Evolutionary conservation across 2,113 vertebrate species (phyloP), one percentile per base, ranked within the genome.

Genomic region (Prochilodus magdalenae): DNA sequence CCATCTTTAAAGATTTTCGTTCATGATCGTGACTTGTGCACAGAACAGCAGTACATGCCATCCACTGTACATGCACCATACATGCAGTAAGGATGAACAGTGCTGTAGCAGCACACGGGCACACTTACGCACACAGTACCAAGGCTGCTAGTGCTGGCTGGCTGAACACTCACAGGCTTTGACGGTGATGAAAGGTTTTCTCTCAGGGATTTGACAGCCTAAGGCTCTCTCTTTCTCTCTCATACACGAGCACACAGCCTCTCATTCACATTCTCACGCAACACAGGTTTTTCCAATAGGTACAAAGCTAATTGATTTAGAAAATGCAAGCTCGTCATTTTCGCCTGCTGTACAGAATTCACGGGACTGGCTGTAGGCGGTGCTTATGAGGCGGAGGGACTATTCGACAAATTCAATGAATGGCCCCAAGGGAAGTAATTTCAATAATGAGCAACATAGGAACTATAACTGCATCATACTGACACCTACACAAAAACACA

Each of bases 161-260:
- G 86, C 81, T 80, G 82, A 88, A 81, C 77, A 81, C 84, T 89
- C 73, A 65, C 86, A 75, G 77, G 81, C 77, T 81, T 70, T 84
- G 89, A 88, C 89, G 77, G 66, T 88, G 88, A 91, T 88, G 74
- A 88, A 90, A 87, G 85, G 81, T 66, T 87, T 67, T 87, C 72
- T 88, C 81, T 55, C 29, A 87, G 82, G 80, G 82, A 74, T 88
- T 81, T 86, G 88, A 91, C 86, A 89, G 65, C 70, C 84, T 82
- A 81, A 69, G 7, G 77, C 63, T 24, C 24, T 18, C 13, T 71
- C 73, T 75, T 75, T 30, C 67, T 82, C 66, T 83, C 59, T 36
- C 76, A 49, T 51, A 36, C 29, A 78, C 29, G 65, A 62, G 27
- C 5, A 2, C 79, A 14, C 20, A 1, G 24, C 36, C 27, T 66